These are phyloP conservation scores for Siniperca knerii DNA, from an alignment of 2,113 vertebrate species.

Conservation along the genomic window DNA sequence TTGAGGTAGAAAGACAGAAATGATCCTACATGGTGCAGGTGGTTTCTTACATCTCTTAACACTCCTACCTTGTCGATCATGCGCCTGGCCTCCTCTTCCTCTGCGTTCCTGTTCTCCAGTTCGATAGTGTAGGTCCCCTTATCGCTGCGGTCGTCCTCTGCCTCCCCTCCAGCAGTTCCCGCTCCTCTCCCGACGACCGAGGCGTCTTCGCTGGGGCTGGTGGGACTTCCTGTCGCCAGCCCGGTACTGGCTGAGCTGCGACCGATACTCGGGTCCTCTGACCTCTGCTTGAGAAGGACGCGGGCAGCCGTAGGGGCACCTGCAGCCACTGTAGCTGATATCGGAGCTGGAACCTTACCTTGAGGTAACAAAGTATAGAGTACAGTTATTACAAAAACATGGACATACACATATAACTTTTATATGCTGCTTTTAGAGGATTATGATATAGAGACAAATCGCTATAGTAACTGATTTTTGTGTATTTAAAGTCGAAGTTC, in stretches of 20 bases:
- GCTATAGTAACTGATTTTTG: not conserved
- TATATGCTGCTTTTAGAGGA: not conserved
- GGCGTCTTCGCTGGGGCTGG: constrained; percentile 86
- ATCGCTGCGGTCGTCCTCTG: constrained; percentile 94
- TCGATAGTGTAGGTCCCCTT: constrained; percentile 98
- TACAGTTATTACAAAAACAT: not conserved
- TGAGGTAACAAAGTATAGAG: not conserved
- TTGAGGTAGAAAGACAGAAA: not conserved
- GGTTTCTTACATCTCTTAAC: not conserved
- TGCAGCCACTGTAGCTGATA: constrained; percentile 83
- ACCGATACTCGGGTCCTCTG: constrained; percentile 90
- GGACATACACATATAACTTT: not conserved
- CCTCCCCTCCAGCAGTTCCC: constrained; percentile 50
- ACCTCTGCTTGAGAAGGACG: constrained; percentile 92
- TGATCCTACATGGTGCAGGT: not conserved
- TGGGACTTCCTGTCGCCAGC: constrained; percentile 87
- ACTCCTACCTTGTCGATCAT: constrained; percentile 96
- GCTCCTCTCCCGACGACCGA: constrained; percentile 53
- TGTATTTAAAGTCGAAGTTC: not conserved
- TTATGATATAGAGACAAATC: not conserved
- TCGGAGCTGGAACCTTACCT: constrained; percentile 85
- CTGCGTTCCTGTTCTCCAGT: constrained; percentile 93
- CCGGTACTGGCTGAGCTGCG: constrained; percentile 93
- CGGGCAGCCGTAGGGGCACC: constrained; percentile 88
- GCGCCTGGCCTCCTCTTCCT: constrained; percentile 94